A percentile compares a stretch with the other conserved stretches of the same genome.
Conservation (phyloP, 2,797 vertebrate genomes). For the Clarias pachynema region DNA sequence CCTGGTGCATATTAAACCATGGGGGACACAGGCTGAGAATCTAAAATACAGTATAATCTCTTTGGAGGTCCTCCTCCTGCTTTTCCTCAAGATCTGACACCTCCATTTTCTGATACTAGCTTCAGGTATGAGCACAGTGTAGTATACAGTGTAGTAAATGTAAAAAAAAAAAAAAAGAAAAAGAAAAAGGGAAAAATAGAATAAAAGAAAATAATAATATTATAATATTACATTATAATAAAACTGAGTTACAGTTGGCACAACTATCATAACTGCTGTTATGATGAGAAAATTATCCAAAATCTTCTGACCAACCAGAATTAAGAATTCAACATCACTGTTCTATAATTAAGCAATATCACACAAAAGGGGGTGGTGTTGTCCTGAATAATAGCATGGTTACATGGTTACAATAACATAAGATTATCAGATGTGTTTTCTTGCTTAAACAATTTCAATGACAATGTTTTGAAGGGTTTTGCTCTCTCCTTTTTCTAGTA, state of each 20-base stretch:
- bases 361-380: too few relatives aligned
- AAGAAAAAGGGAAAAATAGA: conserved; percentile 54
- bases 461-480: too few relatives aligned
- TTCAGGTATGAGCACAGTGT: conserved; percentile 18
- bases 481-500: too few relatives aligned
- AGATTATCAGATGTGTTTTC: too few relatives aligned
- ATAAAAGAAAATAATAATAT: conserved; percentile 45
- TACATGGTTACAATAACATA: too few relatives aligned
- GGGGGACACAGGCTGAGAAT: conserved; percentile 51
- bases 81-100: conserved; percentile 37
- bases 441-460: too few relatives aligned
- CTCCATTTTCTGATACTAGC: conserved; percentile 28
- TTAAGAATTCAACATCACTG: not conserved
- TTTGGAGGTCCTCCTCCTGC: conserved; percentile 41
- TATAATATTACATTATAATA: not conserved
- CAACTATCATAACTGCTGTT: not conserved
- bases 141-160: not conserved
- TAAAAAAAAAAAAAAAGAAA: conserved; percentile 51
- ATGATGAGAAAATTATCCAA: not conserved
- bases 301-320: not conserved
- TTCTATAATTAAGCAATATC: too few relatives aligned
- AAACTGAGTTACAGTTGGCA: not conserved
- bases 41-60: conserved; percentile 54
- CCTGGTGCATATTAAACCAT: conserved; percentile 71
- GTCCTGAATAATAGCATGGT: too few relatives aligned